A percentile compares a stretch with the other conserved stretches of the same genome.
phyloP scores from a whole-genome alignment of 2,888 invertebrate species.

The Pasiphila rectangulata region DNA sequence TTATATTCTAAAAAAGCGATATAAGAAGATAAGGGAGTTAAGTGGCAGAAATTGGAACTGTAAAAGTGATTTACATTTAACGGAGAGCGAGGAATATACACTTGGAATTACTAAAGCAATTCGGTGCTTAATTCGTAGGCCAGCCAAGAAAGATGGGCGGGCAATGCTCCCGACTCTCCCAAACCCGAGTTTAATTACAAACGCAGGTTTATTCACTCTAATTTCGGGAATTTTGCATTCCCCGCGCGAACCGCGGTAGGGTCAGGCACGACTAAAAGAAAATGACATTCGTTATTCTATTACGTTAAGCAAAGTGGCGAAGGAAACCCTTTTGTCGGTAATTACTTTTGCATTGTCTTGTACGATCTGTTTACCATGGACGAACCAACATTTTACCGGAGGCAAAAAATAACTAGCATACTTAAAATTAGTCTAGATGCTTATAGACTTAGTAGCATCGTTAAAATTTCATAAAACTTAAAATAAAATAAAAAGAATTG shows the following conservation, averaged over 20 bases:
- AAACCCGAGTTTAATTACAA: constrained; percentile 73
- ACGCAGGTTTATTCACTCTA: constrained; percentile 78
- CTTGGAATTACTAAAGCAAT: constrained; percentile 78
- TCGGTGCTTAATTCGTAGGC: constrained; percentile 79
- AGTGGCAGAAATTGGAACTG: constrained; percentile 70
- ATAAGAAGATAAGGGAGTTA: constrained; percentile 59
- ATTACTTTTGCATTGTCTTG: constrained; percentile 61
- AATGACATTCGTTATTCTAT: constrained; percentile 81
- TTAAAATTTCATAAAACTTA: too few relatives aligned
- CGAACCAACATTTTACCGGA: too few relatives aligned
- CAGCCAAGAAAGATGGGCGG: constrained; percentile 77
- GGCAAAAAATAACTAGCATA: too few relatives aligned
- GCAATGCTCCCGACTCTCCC: constrained; percentile 52
- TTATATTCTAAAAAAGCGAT: constrained; percentile 52
- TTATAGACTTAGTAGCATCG: too few relatives aligned
- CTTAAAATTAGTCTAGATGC: too few relatives aligned
- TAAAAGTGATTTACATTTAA: constrained; percentile 79
- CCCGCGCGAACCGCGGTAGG: constrained; percentile 77
- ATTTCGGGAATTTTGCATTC: constrained; percentile 79
- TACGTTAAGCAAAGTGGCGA: constrained; percentile 70
- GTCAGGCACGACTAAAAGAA: constrained; percentile 70
- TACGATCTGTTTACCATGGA: constrained; percentile 40
- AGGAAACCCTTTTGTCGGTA: constrained; percentile 61
- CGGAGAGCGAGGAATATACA: constrained; percentile 74
- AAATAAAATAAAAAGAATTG: too few relatives aligned